phyloP scores from a whole-genome alignment of 2,888 invertebrate genomes.

The Taphrorychus bicolor region DNA sequence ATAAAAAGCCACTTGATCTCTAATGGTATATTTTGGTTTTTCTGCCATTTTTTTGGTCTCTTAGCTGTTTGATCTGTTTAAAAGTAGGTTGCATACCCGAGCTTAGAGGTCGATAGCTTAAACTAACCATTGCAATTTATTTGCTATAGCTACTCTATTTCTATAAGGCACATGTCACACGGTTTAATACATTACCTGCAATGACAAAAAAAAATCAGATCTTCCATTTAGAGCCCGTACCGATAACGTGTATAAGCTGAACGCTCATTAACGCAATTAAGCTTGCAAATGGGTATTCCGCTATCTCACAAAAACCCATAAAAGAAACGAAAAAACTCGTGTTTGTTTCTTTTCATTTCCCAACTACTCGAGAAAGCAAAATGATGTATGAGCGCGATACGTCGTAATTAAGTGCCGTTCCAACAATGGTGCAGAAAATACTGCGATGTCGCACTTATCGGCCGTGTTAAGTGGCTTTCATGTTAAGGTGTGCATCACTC shows the following conservation, averaged over 20 bases:
- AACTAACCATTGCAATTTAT: no score
- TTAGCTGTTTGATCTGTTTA: no score
- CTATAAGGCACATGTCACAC: no score
- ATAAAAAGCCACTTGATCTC: no score
- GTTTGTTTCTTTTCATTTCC: not conserved
- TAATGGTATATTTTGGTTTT: no score
- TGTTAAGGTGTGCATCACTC: conserved; percentile 22
- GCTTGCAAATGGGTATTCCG: not conserved
- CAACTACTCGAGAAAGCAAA: not conserved
- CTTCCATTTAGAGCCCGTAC: not conserved
- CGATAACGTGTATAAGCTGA: not conserved
- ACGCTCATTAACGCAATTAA: not conserved
- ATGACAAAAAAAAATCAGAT: not conserved
- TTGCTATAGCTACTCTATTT: no score
- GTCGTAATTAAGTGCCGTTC: conserved; percentile 13
- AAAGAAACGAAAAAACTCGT: not conserved
- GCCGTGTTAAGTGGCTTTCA: conserved; percentile 23
- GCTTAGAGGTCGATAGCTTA: no score
- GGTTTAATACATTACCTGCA: no score
- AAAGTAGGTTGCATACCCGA: no score
- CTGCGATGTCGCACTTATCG: conserved; percentile 6
- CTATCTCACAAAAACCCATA: not conserved
- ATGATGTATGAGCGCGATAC: not conserved
- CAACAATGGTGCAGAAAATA: conserved; percentile 6
- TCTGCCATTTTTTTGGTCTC: no score